These are phyloP conservation scores for Falcunculus frontatus DNA, from an alignment of 2,113 vertebrate species.

Conservation along the genomic window DNA sequence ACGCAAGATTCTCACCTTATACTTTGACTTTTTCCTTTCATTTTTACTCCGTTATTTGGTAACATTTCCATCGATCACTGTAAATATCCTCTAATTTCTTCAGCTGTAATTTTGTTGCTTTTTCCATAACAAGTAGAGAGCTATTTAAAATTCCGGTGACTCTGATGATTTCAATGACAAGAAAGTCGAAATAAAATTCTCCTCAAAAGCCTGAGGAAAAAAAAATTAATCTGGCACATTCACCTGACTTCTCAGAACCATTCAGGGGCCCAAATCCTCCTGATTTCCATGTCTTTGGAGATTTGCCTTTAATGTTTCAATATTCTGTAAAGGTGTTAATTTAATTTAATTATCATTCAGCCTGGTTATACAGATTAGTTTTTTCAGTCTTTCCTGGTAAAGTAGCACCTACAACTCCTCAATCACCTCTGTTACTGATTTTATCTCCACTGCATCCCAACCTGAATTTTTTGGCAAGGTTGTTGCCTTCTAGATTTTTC, in stretches of 20 bases:
- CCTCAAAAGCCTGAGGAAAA: background rate
- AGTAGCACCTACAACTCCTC: background rate
- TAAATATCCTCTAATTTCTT: background rate
- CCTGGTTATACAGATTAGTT: background rate
- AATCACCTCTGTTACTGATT: conserved; percentile 8
- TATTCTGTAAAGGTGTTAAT: background rate
- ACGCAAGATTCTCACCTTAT: background rate
- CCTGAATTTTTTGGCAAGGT: background rate
- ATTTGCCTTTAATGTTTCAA: background rate
- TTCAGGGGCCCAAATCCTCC: background rate
- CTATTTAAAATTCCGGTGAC: background rate
- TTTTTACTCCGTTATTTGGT: background rate
- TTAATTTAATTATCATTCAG: background rate
- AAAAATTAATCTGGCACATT: background rate
- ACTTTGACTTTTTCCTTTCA: background rate
- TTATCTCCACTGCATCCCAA: conserved; percentile 8
- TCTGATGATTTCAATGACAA: background rate
- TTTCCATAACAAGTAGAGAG: background rate
- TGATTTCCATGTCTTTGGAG: background rate
- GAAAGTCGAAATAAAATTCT: background rate
- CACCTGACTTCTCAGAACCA: background rate
- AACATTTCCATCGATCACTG: background rate
- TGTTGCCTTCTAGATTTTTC: conserved; percentile 11
- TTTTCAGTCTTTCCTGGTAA: background rate
- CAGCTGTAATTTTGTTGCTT: background rate